Evolutionary conservation across 1,140 invertebrate species (phyloP).

Genomic region (Bombus confusus): DNA sequence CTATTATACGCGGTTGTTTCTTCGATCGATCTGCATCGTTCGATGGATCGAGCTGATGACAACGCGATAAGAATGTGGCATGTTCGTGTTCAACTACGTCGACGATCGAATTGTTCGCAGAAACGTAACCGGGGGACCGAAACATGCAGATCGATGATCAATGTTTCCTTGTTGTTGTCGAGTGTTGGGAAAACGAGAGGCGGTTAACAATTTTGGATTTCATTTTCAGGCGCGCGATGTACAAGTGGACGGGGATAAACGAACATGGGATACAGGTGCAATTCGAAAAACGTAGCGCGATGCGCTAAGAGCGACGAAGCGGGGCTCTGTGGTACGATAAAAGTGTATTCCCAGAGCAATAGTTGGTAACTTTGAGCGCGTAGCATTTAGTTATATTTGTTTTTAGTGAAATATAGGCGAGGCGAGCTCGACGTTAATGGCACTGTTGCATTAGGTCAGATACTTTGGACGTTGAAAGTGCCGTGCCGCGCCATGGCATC

Average conservation of each 20-base stretch:
- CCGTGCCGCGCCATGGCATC: neutral
- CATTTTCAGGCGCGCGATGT: neutral
- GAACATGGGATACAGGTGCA: neutral
- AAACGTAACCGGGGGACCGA: too few relatives aligned
- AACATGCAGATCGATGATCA: too few relatives aligned
- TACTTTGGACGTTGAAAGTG: neutral
- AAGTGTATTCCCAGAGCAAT: neutral
- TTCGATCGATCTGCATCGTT: too few relatives aligned
- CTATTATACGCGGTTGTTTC: too few relatives aligned
- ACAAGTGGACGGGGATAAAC: neutral
- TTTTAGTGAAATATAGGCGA: neutral
- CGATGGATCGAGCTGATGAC: too few relatives aligned
- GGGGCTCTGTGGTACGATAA: neutral
- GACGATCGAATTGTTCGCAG: too few relatives aligned
- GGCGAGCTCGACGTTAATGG: neutral
- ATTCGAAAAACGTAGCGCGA: neutral
- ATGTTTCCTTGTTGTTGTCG: too few relatives aligned
- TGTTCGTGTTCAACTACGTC: too few relatives aligned
- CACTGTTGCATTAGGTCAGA: slow-evolving; percentile 16
- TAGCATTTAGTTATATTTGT: slow-evolving; percentile 9
- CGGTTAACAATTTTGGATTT: neutral
- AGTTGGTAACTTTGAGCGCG: too few relatives aligned
- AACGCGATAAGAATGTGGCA: too few relatives aligned
- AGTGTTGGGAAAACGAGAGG: too few relatives aligned
- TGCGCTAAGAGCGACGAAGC: too few relatives aligned